These are phyloP conservation scores for Spisula subtruncata DNA, from an alignment of 2,888 invertebrate genomes.

Conservation along the genomic window DNA sequence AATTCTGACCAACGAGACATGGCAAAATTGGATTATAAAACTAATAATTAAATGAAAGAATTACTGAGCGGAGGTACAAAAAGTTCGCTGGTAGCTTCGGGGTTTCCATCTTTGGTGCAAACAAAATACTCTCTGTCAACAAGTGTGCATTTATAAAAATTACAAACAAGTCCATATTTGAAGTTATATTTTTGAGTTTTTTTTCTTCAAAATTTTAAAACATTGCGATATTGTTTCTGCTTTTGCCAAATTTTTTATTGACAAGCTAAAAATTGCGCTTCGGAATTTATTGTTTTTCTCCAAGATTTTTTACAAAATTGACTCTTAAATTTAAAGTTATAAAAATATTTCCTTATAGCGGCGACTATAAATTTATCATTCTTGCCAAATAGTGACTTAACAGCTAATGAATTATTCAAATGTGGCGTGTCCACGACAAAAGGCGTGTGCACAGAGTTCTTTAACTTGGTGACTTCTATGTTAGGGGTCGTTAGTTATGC, in stretches of 20 bases:
- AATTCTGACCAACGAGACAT: slow-evolving; percentile 38
- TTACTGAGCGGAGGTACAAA: background rate
- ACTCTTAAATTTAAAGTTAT: background rate
- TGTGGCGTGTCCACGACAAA: slow-evolving; percentile 41
- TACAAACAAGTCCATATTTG: no score
- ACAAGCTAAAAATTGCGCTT: no score
- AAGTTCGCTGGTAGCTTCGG: background rate
- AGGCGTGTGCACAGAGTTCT: slow-evolving; percentile 46
- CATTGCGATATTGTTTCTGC: no score
- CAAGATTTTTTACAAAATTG: no score
- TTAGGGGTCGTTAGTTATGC: slow-evolving; percentile 39
- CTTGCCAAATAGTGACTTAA: slow-evolving; percentile 16
- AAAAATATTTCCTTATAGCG: slow-evolving; percentile 15
- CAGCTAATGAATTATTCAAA: slow-evolving; percentile 46
- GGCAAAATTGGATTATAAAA: slow-evolving; percentile 21
- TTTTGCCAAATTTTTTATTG: no score
- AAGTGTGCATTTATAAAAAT: no score
- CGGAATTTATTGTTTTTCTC: no score
- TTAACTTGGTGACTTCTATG: slow-evolving; percentile 32
- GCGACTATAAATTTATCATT: slow-evolving; percentile 31
- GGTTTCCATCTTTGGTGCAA: background rate
- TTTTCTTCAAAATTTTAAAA: no score
- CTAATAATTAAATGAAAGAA: background rate
- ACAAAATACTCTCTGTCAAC: no score
- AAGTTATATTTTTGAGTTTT: no score